phyloP scores from a whole-genome alignment of 2,888 invertebrate genomes.

The Drosophila algonquin region DNA sequence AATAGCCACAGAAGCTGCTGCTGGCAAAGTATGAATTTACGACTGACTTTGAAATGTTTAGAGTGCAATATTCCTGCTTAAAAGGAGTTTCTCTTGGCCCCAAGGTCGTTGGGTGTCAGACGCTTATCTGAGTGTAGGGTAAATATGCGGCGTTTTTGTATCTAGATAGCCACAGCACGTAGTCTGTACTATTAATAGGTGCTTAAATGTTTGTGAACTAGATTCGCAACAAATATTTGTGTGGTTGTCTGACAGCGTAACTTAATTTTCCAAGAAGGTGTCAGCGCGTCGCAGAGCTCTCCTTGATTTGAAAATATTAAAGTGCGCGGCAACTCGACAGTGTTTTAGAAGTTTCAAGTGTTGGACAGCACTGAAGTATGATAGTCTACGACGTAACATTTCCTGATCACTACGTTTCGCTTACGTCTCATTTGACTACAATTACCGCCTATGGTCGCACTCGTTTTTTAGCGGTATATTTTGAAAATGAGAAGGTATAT shows the following conservation, averaged over 20 bases:
- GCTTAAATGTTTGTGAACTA: slow-evolving; percentile 37
- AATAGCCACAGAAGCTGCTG: no score
- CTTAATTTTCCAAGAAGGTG: neutral
- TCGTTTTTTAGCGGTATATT: no score
- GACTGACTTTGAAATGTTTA: slow-evolving; percentile 39
- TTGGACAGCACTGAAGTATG: neutral
- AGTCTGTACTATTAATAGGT: slow-evolving; percentile 37
- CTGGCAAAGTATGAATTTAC: neutral
- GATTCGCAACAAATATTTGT: slow-evolving; percentile 34
- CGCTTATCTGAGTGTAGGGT: slow-evolving; percentile 23
- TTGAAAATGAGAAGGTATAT: no score
- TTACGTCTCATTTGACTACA: no score
- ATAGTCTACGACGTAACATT: no score
- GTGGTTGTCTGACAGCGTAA: neutral
- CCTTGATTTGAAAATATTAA: neutral
- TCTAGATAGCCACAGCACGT: slow-evolving; percentile 19
- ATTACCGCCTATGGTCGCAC: no score
- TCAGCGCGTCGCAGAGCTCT: neutral
- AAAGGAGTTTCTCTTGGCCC: slow-evolving; percentile 22
- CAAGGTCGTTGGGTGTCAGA: slow-evolving; percentile 35
- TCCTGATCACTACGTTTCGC: no score
- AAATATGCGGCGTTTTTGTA: slow-evolving; percentile 46
- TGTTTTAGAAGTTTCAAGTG: neutral
- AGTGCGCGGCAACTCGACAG: neutral
- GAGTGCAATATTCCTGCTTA: slow-evolving; percentile 26